These are phyloP conservation scores for Takifugu flavidus DNA, from an alignment of 2,113 vertebrate species.

Conservation along the genomic window DNA sequence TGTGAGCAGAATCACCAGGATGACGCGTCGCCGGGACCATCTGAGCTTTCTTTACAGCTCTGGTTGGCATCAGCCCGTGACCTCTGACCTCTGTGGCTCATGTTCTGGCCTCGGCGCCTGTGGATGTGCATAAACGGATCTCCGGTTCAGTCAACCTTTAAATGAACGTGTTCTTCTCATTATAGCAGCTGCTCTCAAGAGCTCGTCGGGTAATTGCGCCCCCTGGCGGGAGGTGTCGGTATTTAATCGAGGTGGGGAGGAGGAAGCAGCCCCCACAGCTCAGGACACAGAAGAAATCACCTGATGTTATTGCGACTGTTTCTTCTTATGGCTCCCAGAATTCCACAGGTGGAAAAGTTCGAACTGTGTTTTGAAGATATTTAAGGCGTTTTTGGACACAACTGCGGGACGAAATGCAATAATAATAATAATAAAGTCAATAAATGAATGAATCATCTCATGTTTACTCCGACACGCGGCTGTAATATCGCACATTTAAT, in stretches of 20 bases:
- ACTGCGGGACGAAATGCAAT: not conserved
- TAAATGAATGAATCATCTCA: not conserved
- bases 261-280: no score
- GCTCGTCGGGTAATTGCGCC: constrained; percentile 27
- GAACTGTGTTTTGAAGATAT: not conserved
- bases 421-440: not conserved
- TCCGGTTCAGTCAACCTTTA: not conserved
- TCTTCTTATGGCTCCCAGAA: not conserved
- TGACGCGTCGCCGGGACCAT: no score
- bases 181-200: not conserved
- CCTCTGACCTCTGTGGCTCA: not conserved
- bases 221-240: constrained; percentile 31
- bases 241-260: not conserved
- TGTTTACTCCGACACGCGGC: no score
- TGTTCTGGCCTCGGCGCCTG: constrained; percentile 34
- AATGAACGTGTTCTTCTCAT: not conserved
- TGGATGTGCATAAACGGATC: constrained; percentile 25
- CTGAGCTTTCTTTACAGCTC: no score
- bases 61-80: no score
- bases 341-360: not conserved
- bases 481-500: no score
- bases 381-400: not conserved
- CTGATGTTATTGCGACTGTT: no score
- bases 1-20: no score
- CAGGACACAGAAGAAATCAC: no score